Evolutionary conservation across 1,140 invertebrate species (phyloP).

Genomic region (Phenacoccus solenopsis): DNA sequence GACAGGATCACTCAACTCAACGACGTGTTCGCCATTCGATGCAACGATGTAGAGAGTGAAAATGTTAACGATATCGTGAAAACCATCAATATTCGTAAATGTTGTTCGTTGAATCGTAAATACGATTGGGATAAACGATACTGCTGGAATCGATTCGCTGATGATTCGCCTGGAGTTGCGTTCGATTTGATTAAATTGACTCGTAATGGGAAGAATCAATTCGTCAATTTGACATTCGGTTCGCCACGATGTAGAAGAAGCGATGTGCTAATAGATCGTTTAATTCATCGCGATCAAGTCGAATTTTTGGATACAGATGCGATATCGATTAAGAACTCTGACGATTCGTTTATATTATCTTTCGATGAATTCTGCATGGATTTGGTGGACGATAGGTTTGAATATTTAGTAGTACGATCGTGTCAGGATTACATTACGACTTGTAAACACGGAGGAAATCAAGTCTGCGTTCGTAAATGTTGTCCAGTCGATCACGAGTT

Average conservation of each 20-base stretch:
- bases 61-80: not conserved
- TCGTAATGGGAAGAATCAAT: not conserved
- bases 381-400: not conserved
- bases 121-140: not conserved
- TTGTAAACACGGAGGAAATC: not conserved
- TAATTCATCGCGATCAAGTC: not conserved
- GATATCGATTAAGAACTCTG: not conserved
- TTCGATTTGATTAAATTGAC: not conserved
- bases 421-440: not conserved
- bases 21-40: not conserved
- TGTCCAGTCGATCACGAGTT: not conserved
- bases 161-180: not conserved
- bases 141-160: not conserved
- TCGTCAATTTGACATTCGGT: not conserved
- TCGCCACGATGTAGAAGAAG: not conserved
- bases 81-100: not conserved
- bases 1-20: not conserved
- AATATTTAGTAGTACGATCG: not conserved
- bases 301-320: not conserved
- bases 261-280: not conserved
- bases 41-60: not conserved
- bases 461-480: not conserved
- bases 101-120: not conserved
- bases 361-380: not conserved
- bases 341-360: not conserved